A percentile compares a stretch with the other conserved stretches of the same genome.
phyloP scores from a whole-genome alignment of 2,888 invertebrate genomes.

The Drosophila bunnanda region DNA sequence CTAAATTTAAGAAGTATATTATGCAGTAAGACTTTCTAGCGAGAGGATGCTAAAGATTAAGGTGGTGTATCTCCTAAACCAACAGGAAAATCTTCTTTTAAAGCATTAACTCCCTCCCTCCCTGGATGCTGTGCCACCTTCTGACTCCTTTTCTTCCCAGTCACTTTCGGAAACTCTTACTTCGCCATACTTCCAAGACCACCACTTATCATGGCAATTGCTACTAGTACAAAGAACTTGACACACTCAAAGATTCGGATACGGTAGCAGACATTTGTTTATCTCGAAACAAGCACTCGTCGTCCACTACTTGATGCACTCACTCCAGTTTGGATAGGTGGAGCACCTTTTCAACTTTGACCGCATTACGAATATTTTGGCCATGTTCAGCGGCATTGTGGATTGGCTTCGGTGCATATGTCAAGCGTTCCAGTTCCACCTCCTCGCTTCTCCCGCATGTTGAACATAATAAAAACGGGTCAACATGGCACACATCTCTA shows the following conservation, averaged over 20 bases:
- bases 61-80: too few relatives aligned
- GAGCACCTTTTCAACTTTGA: constrained; percentile 66
- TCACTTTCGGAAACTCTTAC: background rate
- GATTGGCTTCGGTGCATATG: constrained; percentile 72
- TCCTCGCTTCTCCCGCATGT: constrained; percentile 25
- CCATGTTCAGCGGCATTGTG: constrained; percentile 56
- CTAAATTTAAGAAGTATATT: background rate
- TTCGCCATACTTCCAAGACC: background rate
- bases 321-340: constrained; percentile 19
- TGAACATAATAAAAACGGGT: constrained; percentile 64
- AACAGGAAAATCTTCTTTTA: too few relatives aligned
- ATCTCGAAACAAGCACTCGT: constrained; percentile 49
- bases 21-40: too few relatives aligned
- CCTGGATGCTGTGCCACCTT: background rate
- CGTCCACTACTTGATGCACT: constrained; percentile 23
- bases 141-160: background rate
- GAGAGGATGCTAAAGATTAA: background rate
- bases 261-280: constrained; percentile 48
- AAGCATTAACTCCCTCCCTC: background rate
- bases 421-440: constrained; percentile 58
- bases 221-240: constrained; percentile 31
- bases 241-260: constrained; percentile 25
- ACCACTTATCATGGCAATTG: constrained; percentile 22
- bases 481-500: constrained; percentile 68
- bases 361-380: constrained; percentile 62